Evolutionary conservation across 2,797 vertebrate genomes (phyloP).

Genomic region (Huso huso): DNA sequence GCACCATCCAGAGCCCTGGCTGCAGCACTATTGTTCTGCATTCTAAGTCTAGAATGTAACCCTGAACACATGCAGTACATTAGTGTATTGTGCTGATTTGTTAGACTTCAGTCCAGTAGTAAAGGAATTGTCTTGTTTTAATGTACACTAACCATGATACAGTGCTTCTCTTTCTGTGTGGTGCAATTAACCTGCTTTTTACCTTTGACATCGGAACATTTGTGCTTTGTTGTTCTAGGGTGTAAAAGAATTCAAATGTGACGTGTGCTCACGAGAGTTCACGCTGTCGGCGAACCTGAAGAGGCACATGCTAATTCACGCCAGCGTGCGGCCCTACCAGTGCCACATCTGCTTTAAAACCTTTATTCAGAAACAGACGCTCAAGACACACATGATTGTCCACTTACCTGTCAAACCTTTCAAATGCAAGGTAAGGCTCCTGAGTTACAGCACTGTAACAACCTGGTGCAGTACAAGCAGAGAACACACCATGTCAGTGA

Average conservation of each 20-base stretch:
- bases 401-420: slow-evolving; percentile 96
- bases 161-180: slow-evolving; percentile 10
- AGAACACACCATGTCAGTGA: no score
- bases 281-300: slow-evolving; percentile 97
- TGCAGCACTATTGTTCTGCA: no score
- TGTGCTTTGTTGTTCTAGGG: slow-evolving; percentile 56
- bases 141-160: background rate
- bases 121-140: background rate
- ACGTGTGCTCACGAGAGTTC: slow-evolving; percentile 94
- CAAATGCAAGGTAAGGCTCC: slow-evolving; percentile 88
- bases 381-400: slow-evolving; percentile 99
- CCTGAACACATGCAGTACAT: background rate
- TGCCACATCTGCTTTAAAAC: slow-evolving; percentile 99
- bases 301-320: slow-evolving; percentile 96
- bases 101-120: background rate
- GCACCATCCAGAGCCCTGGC: no score
- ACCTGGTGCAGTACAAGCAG: background rate
- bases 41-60: no score
- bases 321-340: slow-evolving; percentile 94
- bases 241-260: slow-evolving; percentile 97
- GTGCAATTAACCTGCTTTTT: background rate
- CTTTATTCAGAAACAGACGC: slow-evolving; percentile 97
- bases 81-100: background rate
- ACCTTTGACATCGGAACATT: background rate
- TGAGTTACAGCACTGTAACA: background rate